Evolutionary conservation across 2,113 vertebrate species (phyloP), one percentile per base, ranked within the genome.

Genomic region (Catharus minimus): DNA sequence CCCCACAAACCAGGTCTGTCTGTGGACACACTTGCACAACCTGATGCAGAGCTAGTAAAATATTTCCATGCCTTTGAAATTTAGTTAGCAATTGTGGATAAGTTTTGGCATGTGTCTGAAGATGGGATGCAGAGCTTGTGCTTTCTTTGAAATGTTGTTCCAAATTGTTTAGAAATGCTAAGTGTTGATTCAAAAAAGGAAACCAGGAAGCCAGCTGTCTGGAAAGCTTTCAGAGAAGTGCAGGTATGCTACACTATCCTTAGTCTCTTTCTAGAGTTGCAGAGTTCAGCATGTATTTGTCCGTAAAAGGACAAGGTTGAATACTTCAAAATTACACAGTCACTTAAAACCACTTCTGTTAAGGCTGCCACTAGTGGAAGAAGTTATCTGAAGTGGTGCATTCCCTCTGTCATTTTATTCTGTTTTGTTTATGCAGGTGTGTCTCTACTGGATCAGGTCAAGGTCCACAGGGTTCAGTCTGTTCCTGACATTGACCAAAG

Each of bases 51-150:
- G 23, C 60, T 75, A 67, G 44, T 90, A 44, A 69, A 82, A 10
- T 80, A 88, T 93, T 92, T 94, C 86, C 91, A 91, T 87, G 69
- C 58, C 86, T 94, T 95, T 96, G 85, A 96, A 92, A 95, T 81
- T 74, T 75, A 81, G 60, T 89, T 79, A 64, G 72, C 85, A 91
- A 20, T 85, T 86, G 75, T 85, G 73, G 76, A 41, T 94, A 88
- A 82, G 90, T 95, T 96, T 94, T 92, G 87, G 69, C 87, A 82
- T 90, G 84, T 73, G 64, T 72, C 60, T 92, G 66, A 55, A 84
- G 80, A 81, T 73, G 53, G 46, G 76, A 58, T 61, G 39, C 28
- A 53, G 60, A 88, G 41, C 49, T 75, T 95, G 14, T 1, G 12
- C 27, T 16, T 89, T 50, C 71, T 93, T 89, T 93, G 69, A 88